Evolutionary conservation across 2,797 vertebrate genomes (phyloP).

Genomic region (Sebastes matsubarae): DNA sequence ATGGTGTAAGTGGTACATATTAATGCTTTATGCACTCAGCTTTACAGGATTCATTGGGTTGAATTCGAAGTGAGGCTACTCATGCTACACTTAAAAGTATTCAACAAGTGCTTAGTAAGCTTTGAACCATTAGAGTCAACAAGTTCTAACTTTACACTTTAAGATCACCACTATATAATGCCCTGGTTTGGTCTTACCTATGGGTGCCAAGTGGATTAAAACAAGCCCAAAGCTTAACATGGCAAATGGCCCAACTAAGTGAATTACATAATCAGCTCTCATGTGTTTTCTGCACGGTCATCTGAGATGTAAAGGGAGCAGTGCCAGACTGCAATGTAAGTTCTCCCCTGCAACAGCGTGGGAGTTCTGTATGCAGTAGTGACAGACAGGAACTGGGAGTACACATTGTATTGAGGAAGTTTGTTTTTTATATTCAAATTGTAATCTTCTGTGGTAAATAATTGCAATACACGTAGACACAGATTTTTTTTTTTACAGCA

Average conservation of each 20-base stretch:
- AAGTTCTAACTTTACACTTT: slow-evolving; percentile 18
- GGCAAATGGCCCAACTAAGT: slow-evolving; percentile 43
- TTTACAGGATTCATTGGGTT: neutral
- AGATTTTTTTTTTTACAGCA: neutral
- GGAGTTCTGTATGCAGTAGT: neutral
- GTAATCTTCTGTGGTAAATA: too few species aligned
- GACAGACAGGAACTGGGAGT: neutral
- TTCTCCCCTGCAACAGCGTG: slow-evolving; percentile 1
- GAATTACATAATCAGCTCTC: slow-evolving; percentile 56
- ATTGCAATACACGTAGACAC: fast-evolving
- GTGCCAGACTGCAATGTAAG: slow-evolving; percentile 1
- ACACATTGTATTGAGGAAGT: neutral
- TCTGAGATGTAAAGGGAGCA: slow-evolving; percentile 14
- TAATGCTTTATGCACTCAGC: neutral
- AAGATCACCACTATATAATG: slow-evolving; percentile 1
- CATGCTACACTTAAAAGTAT: neutral
- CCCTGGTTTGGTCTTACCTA: slow-evolving; percentile 3
- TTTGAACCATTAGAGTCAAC: slow-evolving; percentile 8
- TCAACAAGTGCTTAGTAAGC: neutral
- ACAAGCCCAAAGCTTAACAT: slow-evolving; percentile 33
- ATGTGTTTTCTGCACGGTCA: slow-evolving; percentile 33
- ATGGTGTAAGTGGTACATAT: neutral
- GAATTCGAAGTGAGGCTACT: neutral
- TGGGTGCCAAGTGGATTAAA: slow-evolving; percentile 60
- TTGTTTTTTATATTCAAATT: neutral